Base-by-base conservation (phyloP, 2,888 invertebrate genomes). In the Azorinus chamasolen region DNA sequence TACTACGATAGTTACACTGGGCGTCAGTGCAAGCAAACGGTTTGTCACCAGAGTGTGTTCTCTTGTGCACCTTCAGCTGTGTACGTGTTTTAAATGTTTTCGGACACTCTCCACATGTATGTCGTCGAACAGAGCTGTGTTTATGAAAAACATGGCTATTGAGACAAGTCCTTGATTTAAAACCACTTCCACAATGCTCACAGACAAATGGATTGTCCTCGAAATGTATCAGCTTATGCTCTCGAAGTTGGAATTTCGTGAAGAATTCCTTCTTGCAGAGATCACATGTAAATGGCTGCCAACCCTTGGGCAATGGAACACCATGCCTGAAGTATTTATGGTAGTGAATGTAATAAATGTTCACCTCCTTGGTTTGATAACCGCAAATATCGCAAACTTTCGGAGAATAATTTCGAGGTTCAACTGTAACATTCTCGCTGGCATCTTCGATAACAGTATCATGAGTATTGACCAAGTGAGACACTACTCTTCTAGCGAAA, bases 271-370 rank as follows among this genome's bases (percentile, higher is more conserved):
- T 89, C 24, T 86, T 86, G 77, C 90, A 90, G 8, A 87, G 70
- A 41, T 90, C 88, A 85, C 90, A 90, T 48, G 72, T 85, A 61
- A 83, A 88, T 22, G 86, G 83, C 18, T 84, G 82, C 87, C 88
- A 89, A 25, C 89, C 89, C 62, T 87, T 79, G 6, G 90, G 90
- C 16, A 90, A 73, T 0, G 89, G 85, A 18, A 89, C 79, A 1
- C 87, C 87, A 68, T 90, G 90, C 51, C 85, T 74, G 75, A 90
- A 90, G 63, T 90, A 89, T 62, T 87, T 88, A 76, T 90, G 90
- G 74, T 86, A 88, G 71, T 89, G 89, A 53, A 90, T 85, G 66
- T 90, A 89, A 65, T 88, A 85, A 41, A 84, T 85, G 39, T 83
- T 87, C 4, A 76, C 66, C 20, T 89, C 88, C 57, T 88, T 88